Evolutionary conservation across 2,113 vertebrate species (phyloP), one percentile per base, ranked within the genome.

Genomic region (Mustelus asterias): DNA sequence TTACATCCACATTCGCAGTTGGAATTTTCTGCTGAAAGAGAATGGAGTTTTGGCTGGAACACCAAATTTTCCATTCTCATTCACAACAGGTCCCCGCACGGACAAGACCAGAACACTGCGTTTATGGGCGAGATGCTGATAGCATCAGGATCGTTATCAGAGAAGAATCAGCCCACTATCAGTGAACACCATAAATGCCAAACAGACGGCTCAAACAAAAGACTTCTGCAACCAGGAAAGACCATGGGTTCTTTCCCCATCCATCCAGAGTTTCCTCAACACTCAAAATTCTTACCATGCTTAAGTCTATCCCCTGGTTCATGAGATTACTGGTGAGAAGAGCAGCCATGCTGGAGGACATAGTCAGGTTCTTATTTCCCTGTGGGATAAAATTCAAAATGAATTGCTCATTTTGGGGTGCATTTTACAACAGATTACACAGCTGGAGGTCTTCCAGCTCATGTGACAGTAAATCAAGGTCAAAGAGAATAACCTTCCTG

Each of bases 311-410:
- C 22, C 96, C 96, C 96, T 97, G 97, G 93, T 96, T 96, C 96
- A 97, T 95, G 76, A 97, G 96, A 13, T 96, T 96, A 69, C 97
- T 97, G 95, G 96, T 96, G 14, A 97, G 95, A 41, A 97, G 96
- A 41, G 96, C 90, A 80, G 96, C 96, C 96, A 96, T 97, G 93
- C 96, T 97, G 60, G 96, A 98, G 65, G 96, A 97, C 88, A 96
- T 85, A 54, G 96, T 95, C 37, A 95, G 86, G 58, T 72, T 88
- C 18, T 41, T 41, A 24, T 85, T 95, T 8, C 72, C 90, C 96
- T 96, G 95, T 69, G 37, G 20, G 6, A 60, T 13, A 4, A 83
- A 69, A 7, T 60, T 29, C 3, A 89, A 33, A 80, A 44, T 0
- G 48, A 89, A 24, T 95, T 72, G 16, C n/a, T 69, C 94, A 76